Evolutionary conservation across 2,888 invertebrate genomes (phyloP), one percentile per base, ranked within the genome.

Genomic region (Limnephilus marmoratus): DNA sequence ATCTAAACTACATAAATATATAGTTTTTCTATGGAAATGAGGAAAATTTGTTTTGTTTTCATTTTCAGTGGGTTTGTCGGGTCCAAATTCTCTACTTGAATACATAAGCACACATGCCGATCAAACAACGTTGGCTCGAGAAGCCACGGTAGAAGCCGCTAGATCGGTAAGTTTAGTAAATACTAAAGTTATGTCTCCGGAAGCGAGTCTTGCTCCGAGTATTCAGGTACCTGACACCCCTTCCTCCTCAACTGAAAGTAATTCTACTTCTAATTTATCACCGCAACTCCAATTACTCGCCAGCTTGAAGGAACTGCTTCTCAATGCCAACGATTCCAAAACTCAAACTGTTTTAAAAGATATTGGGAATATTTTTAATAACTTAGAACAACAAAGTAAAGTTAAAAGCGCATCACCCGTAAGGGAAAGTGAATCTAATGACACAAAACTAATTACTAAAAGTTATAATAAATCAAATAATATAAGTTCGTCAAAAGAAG

Each of bases 351-450:
- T 93, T 24, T 90, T 93, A 85, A 93, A 93, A 94, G 96, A 95
- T 94, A 95, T 96, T 11, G 95, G 95, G 93, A 95, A 94, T 81
- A 94, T 96, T 1, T 95, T 96, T 88, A 95, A 95, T 2, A 95
- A 95, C 83, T 95, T 95, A 94, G 95, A 95, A 93, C 94, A 95
- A 91, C 95, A 95, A 92, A 96, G 95, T 92, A 68, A 95, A 18
- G 95, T 95, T 81, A 90, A n/a, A 49, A 49, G 37, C 45, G n/a
- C 86, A 24, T 86, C 86, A 86, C 86, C 86, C 29, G 90, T 95
- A 95, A 95, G 94, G 89, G 94, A 95, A 81, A 94, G 94, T 37
- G 94, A 95, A 3, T 93, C 95, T 24, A 94, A 94, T 2, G 95
- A 37, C 34, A 37, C 34, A 83, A 68, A 68, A 83, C 83, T 83